Evolutionary conservation across 2,888 invertebrate genomes (phyloP).

Genomic region (Nymphalis polychloros): DNA sequence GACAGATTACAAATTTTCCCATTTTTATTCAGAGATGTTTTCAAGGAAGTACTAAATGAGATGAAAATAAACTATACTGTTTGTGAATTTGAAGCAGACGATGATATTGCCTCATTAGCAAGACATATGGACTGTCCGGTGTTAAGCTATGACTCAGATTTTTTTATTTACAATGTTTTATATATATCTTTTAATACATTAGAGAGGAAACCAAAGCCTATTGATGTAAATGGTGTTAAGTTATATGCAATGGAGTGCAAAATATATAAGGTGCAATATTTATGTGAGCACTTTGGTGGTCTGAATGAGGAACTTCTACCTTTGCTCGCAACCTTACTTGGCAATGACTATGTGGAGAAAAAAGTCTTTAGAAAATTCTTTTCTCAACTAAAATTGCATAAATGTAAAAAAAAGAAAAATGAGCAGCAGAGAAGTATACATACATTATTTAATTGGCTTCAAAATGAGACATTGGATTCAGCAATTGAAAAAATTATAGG

Average conservation of each 20-base stretch:
- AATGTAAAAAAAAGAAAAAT: conserved; percentile 77
- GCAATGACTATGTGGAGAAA: conserved; percentile 92
- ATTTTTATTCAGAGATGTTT: conserved; percentile 87
- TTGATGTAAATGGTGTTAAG: conserved; percentile 53
- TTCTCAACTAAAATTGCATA: conserved; percentile 82
- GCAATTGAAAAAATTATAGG: conserved; percentile 86
- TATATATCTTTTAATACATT: conserved; percentile 90
- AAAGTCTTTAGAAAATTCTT: conserved; percentile 87
- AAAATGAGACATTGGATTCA: conserved; percentile 85
- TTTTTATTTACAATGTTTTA: conserved; percentile 91
- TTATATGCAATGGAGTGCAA: conserved; percentile 83
- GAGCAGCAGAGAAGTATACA: conserved; percentile 86
- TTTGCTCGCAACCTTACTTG: conserved; percentile 90
- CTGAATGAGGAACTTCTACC: conserved; percentile 87
- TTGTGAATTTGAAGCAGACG: conserved; percentile 94
- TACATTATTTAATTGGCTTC: conserved; percentile 88
- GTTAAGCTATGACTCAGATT: conserved; percentile 96
- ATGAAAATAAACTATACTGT: conserved; percentile 85
- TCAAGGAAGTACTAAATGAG: conserved; percentile 85
- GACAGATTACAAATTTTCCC: conserved; percentile 85
- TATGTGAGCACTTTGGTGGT: conserved; percentile 85
- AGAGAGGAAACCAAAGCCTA: conserved; percentile 69
- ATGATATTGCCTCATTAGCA: conserved; percentile 91
- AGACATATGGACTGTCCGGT: conserved; percentile 91
- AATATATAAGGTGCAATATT: conserved; percentile 86